phyloP scores from a whole-genome alignment of 2,113 vertebrate genomes.

The Crotalus viridis region DNA sequence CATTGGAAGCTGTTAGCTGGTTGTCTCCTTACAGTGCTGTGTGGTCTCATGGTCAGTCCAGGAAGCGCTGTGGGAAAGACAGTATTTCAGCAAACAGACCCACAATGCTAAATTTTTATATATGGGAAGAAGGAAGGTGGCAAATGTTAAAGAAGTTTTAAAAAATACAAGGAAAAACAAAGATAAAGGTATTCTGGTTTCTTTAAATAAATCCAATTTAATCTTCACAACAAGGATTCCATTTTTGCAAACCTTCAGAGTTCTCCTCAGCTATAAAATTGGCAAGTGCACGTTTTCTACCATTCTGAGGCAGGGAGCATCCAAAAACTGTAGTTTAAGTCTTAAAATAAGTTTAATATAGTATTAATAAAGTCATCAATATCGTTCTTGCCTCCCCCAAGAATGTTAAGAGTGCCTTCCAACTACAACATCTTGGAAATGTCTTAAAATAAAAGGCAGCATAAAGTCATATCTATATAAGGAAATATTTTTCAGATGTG shows the following conservation, averaged over 20 bases:
- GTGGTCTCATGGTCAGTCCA: neutral
- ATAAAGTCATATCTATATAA: neutral
- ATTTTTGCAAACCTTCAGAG: neutral
- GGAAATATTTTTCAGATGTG: neutral
- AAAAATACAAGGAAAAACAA: neutral
- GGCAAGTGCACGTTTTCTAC: neutral
- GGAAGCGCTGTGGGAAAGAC: neutral
- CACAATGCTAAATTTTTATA: neutral
- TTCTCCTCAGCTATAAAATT: neutral
- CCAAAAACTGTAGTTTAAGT: neutral
- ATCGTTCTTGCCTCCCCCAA: neutral
- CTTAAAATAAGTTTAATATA: neutral
- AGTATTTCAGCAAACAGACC: neutral
- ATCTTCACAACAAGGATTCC: neutral
- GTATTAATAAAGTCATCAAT: neutral
- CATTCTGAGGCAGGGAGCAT: neutral
- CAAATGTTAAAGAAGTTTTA: neutral
- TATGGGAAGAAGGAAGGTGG: neutral
- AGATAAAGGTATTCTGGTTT: neutral
- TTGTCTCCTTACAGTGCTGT: neutral
- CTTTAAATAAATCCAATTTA: neutral
- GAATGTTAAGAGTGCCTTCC: neutral
- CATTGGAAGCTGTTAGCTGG: neutral
- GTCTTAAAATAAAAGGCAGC: neutral
- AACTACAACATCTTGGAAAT: neutral